A percentile compares a stretch with the other conserved stretches of the same genome.
phyloP scores from a whole-genome alignment of 2,888 invertebrate species.

The Habroteleia sp. region DNA sequence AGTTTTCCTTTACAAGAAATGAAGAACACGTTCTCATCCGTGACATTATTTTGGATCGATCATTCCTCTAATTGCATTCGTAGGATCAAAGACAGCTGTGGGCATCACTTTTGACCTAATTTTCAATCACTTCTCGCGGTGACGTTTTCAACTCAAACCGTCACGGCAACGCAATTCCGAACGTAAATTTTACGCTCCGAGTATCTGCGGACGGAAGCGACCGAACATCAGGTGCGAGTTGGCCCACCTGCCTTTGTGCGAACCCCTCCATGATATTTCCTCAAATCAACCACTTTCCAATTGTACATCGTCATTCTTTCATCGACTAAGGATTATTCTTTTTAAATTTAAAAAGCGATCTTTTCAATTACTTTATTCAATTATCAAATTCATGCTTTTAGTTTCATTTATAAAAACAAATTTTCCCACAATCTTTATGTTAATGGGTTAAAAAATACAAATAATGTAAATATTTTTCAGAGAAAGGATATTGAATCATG shows the following conservation, averaged over 20 bases:
- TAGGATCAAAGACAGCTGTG: conserved; percentile 5
- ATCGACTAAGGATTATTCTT: conserved; percentile 26
- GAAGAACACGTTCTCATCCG: background rate
- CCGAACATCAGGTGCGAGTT: conserved; percentile 72
- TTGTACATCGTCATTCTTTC: conserved; percentile 47
- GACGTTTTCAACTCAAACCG: conserved; percentile 23
- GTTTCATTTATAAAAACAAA: too few relatives aligned
- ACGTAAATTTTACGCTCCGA: conserved; percentile 56
- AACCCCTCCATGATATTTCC: conserved; percentile 40
- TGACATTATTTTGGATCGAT: background rate
- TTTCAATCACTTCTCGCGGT: conserved; percentile 23
- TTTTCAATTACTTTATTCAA: conserved; percentile 9
- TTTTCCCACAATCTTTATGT: too few relatives aligned
- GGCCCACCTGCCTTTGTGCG: conserved; percentile 71
- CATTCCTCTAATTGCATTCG: conserved; percentile 22
- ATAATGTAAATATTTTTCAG: too few relatives aligned
- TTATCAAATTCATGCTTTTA: too few relatives aligned
- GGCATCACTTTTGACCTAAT: conserved; percentile 40
- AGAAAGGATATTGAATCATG: too few relatives aligned
- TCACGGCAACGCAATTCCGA: conserved; percentile 22
- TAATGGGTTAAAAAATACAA: too few relatives aligned
- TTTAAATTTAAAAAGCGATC: conserved; percentile 3
- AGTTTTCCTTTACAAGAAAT: too few relatives aligned
- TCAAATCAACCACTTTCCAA: conserved; percentile 45
- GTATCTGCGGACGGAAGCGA: conserved; percentile 59